These are phyloP conservation scores for Cactoblastis cactorum DNA, from an alignment of 2,888 invertebrate genomes.

Conservation along the genomic window DNA sequence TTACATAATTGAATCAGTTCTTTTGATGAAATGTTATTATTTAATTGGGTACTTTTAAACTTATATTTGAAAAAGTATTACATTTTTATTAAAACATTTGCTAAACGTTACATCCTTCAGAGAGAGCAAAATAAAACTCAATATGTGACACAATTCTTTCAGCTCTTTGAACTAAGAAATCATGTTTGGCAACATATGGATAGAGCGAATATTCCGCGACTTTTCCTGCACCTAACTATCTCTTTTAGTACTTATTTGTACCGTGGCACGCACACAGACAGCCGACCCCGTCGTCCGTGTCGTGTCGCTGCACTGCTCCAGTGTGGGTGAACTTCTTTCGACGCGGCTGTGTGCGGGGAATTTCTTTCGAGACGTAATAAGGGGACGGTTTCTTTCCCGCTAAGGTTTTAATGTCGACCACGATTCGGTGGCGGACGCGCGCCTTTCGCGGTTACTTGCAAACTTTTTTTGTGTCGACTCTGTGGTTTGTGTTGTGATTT, in stretches of 20 bases:
- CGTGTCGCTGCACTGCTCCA: conserved; percentile 44
- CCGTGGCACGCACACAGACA: conserved; percentile 67
- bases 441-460: conserved; percentile 65
- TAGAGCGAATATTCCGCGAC: conserved; percentile 43
- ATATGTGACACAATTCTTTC: conserved; percentile 16
- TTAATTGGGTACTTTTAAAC: no score
- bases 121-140: conserved; percentile 13
- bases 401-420: conserved; percentile 79
- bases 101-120: background rate
- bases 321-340: conserved; percentile 76
- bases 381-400: conserved; percentile 79
- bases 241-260: conserved; percentile 77
- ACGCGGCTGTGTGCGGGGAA: conserved; percentile 67
- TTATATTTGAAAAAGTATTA: no score
- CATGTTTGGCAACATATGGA: conserved; percentile 45
- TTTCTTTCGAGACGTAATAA: conserved; percentile 80
- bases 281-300: conserved; percentile 51
- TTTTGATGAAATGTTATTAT: no score
- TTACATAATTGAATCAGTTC: no score
- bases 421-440: conserved; percentile 77
- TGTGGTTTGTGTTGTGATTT: conserved; percentile 45
- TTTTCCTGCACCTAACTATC: conserved; percentile 72
- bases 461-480: conserved; percentile 50
- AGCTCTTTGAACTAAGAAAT: conserved; percentile 33
- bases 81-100: no score